These are phyloP conservation scores for Drepanosiphum platanoidis DNA, from an alignment of 2,888 invertebrate species.

Conservation along the genomic window DNA sequence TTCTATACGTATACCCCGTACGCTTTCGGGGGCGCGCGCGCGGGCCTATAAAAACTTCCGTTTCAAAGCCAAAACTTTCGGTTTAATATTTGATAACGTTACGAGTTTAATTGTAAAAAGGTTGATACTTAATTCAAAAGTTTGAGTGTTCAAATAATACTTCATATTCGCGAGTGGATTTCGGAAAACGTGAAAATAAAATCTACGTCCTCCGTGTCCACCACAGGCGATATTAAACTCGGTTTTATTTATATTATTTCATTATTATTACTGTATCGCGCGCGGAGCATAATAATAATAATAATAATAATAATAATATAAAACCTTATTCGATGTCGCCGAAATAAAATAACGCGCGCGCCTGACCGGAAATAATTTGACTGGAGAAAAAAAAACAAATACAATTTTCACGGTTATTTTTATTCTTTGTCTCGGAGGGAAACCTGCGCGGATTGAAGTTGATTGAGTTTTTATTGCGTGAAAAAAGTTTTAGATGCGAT, in stretches of 20 bases:
- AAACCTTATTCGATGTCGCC: neutral
- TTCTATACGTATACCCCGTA: too few relatives aligned
- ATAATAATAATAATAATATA: too few relatives aligned
- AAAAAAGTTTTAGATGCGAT: too few relatives aligned
- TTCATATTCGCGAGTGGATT: neutral
- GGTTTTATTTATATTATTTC: neutral
- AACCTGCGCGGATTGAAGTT: neutral
- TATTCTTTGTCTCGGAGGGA: neutral
- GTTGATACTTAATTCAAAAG: slow-evolving; percentile 30
- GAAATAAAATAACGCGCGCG: neutral
- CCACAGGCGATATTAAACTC: slow-evolving; percentile 6
- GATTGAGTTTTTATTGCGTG: neutral
- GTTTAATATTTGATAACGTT: neutral
- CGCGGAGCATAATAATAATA: too few relatives aligned
- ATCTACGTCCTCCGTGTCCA: too few relatives aligned
- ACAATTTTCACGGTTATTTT: too few relatives aligned
- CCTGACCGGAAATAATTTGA: neutral
- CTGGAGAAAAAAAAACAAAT: too few relatives aligned
- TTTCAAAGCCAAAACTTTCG: neutral
- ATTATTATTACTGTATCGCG: neutral
- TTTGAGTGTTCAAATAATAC: slow-evolving; percentile 27
- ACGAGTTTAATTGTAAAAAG: slow-evolving; percentile 11
- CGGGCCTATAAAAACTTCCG: neutral
- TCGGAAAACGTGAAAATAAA: slow-evolving; percentile 18
- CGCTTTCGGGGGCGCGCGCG: neutral